These are phyloP conservation scores for Priocnemis perturbator DNA, from an alignment of 2,888 invertebrate species.

Conservation along the genomic window DNA sequence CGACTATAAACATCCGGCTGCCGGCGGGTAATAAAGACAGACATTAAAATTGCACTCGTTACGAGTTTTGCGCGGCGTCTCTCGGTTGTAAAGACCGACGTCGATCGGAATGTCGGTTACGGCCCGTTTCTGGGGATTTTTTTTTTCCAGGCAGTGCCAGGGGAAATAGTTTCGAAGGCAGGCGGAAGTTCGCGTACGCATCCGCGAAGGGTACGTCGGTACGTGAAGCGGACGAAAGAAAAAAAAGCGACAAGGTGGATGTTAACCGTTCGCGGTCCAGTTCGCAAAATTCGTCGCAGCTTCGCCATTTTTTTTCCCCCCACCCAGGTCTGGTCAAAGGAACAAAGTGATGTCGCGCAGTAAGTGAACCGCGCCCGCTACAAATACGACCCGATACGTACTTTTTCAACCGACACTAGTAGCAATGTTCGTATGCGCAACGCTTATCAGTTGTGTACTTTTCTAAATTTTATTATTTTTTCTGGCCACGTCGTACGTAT, in stretches of 20 bases:
- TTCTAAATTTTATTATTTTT: no score
- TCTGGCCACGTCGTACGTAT: no score
- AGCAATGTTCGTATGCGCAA: no score
- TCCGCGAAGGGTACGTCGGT: slow-evolving; percentile 2
- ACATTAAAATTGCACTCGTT: slow-evolving; percentile 39
- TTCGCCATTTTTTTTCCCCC: no score
- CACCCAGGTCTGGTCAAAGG: no score
- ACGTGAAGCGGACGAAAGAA: slow-evolving; percentile 12
- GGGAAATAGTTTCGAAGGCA: slow-evolving; percentile 4
- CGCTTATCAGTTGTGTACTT: no score
- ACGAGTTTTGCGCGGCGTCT: slow-evolving; percentile 7
- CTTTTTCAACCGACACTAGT: no score
- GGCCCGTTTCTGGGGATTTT: no score
- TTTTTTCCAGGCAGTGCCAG: slow-evolving; percentile 1
- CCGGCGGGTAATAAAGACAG: slow-evolving; percentile 35
- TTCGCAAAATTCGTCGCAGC: no score
- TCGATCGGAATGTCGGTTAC: slow-evolving; percentile 6
- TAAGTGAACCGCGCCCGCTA: no score
- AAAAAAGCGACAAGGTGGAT: not conserved
- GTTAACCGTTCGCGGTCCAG: not conserved
- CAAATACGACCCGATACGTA: no score
- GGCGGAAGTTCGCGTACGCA: not conserved
- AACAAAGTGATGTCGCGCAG: no score
- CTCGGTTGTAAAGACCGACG: slow-evolving; percentile 25
- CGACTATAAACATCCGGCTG: slow-evolving; percentile 34